These are phyloP conservation scores for Psix sp. DNA, from an alignment of 1,140 invertebrate genomes.

Conservation along the genomic window DNA sequence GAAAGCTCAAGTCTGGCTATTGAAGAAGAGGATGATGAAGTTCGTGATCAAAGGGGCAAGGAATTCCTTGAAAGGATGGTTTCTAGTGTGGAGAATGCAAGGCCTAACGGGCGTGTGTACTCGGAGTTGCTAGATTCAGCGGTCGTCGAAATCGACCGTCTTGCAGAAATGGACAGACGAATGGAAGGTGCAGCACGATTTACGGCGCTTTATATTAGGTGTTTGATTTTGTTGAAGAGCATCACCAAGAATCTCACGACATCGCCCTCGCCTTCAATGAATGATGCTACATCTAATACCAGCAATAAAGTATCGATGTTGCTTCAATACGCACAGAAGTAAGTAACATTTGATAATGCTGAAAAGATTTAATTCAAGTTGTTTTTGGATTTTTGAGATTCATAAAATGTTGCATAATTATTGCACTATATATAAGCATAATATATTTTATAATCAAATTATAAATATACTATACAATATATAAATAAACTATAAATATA, in stretches of 20 bases:
- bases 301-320: slow-evolving; percentile 80
- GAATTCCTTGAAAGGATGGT: slow-evolving; percentile 85
- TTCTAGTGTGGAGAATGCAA: slow-evolving; percentile 82
- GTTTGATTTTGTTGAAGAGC: slow-evolving; percentile 72
- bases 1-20: slow-evolving; percentile 57
- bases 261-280: slow-evolving; percentile 66
- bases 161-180: slow-evolving; percentile 90
- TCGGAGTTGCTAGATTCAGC: slow-evolving; percentile 84
- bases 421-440: too few species aligned
- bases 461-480: too few species aligned
- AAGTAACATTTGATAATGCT: slow-evolving; percentile 31
- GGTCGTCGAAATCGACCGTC: slow-evolving; percentile 82
- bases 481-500: slow-evolving; percentile 1
- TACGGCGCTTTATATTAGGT: slow-evolving; percentile 86
- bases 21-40: slow-evolving; percentile 68
- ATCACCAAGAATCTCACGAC: slow-evolving; percentile 69
- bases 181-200: slow-evolving; percentile 92
- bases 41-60: slow-evolving; percentile 70
- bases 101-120: slow-evolving; percentile 79
- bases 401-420: too few species aligned
- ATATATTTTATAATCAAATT: not conserved
- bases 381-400: too few species aligned
- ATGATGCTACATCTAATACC: slow-evolving; percentile 72
- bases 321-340: slow-evolving; percentile 84
- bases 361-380: too few species aligned